Evolutionary conservation across 2,888 invertebrate species (phyloP), one percentile per base, ranked within the genome.

Genomic region (Eupithecia subumbrata): DNA sequence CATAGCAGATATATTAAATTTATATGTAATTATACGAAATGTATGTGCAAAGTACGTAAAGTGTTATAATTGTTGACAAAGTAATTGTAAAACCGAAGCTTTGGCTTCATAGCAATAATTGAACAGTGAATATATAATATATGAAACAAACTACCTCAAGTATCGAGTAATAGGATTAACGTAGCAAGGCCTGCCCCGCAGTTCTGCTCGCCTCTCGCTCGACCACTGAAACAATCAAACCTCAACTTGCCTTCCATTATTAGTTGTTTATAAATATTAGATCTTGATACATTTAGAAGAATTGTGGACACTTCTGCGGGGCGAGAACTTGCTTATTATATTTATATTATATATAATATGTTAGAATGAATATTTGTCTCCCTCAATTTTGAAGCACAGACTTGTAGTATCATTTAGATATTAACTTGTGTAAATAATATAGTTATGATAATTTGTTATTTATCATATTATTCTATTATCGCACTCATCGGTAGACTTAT

Each of bases 141-240:
- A 88, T 92, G 86, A 94, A 94, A 92, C 88, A 85, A 93, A 91
- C 94, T 95, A 95, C 94, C 94, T 95, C 94, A 94, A 88, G 84
- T 91, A 91, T 91, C 90, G 90, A 90, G 90, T 92, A 88, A 89
- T 92, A 91, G 87, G 82, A 83, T 88, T 87, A 88, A 85, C 86
- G 86, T 89, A 86, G 89, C 87, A 88, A 88, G 84, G 84, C 81
- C 84, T 84, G 66, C 80, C 79, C 74, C 82, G 81, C 81, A 72
- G 80, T 80, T 83, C 79, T 76, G 78, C 76, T 69, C 73, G 76
- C 79, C 77, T 72, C 16, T 77, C 80, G 76, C 18, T 77, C 79
- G 76, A 74, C 80, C 77, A 76, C 76, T 72, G 70, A 70, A 40
- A 72, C 69, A 69, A 69, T 69, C 80, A 84, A 89, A 90, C 89